Base-by-base conservation (phyloP, 2,888 invertebrate genomes). In the Hemithea aestivaria region DNA sequence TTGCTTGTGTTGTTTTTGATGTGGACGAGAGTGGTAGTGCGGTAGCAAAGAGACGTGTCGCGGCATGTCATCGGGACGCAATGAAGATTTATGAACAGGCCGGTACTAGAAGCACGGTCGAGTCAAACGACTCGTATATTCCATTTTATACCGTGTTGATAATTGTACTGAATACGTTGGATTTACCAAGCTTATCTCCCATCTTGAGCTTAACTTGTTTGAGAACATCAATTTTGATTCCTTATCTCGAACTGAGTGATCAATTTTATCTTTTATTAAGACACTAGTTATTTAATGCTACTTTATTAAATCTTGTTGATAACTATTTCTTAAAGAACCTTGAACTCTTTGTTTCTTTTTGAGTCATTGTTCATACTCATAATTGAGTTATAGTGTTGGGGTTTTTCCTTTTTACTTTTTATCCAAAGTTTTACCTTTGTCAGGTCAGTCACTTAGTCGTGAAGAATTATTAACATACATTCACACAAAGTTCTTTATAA, bases 41-140 rank as follows among this genome's bases (percentile, higher is more conserved):
- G 82, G 84, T 83, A 84, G 84, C 84, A 72, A 67, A 66, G 70
- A 77, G 80, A 82, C 77, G 82, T 84, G 87, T 84, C 85, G 85
- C 73, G 81, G 82, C 79, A 69, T 85, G 87, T 87, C 85, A 84
- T 85, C 85, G 83, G 74, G 76, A 78, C 76, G 81, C 82, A 83
- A 85, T 85, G 84, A 85, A 87, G 87, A 85, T 87, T 87, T 85
- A 87, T 84, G 85, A 79, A 76, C 81, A 72, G 70, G 63, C 74
- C 71, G 71, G 74, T 72, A 72, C 74, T 65, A 48, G 50, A 48
- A 34, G 48, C 38, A 66, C 57, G 63, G 73, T 72, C 70, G 70
- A 70, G 67, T 66, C 66, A 65, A 58, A 60, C 60, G 51, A 59
- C 65, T 69, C 68, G 67, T 70, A 72, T 52, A 40, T 40, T 62